Evolutionary conservation across 1,140 invertebrate genomes (phyloP), one percentile per base, ranked within the genome.

Genomic region (Orchesella cincta): DNA sequence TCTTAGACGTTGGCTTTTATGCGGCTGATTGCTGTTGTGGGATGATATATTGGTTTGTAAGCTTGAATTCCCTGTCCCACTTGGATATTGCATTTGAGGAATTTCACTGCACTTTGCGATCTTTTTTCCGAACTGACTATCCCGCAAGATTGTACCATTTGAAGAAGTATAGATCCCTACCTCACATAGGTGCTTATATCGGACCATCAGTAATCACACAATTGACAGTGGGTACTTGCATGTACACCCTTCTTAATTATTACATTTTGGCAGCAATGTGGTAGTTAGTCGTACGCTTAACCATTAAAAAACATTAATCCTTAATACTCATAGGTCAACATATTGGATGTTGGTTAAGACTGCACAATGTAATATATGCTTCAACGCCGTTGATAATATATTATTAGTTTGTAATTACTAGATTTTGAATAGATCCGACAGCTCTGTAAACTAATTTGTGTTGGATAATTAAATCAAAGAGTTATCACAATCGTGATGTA

Each of bases 261-360:
- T 57, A 57, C 23, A 57, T 57, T 26, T 26, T 57, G 5, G 54
- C 54, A 5, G 54, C 54, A 57, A 57, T 57, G 54, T 57, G 54
- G 54, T 57, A 57, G n/a, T n/a, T n/a, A n/a, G n/a, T n/a, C n/a
- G n/a, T n/a, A n/a, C n/a, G n/a, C n/a, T n/a, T n/a, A n/a, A n/a
- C n/a, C n/a, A n/a, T n/a, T n/a, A n/a, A n/a, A n/a, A n/a, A n/a
- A n/a, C n/a, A n/a, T n/a, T n/a, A n/a, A n/a, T n/a, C n/a, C n/a
- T n/a, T n/a, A n/a, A n/a, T n/a, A n/a, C n/a, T n/a, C n/a, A n/a
- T n/a, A n/a, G n/a, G n/a, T n/a, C n/a, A n/a, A n/a, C n/a, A n/a
- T n/a, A n/a, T n/a, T n/a, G n/a, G n/a, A n/a, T n/a, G n/a, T n/a
- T n/a, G n/a, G n/a, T n/a, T n/a, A n/a, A n/a, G n/a, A n/a, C n/a